Evolutionary conservation across 2,113 vertebrate genomes (phyloP), one percentile per base, ranked within the genome.

Genomic region (Phasianus colchicus): DNA sequence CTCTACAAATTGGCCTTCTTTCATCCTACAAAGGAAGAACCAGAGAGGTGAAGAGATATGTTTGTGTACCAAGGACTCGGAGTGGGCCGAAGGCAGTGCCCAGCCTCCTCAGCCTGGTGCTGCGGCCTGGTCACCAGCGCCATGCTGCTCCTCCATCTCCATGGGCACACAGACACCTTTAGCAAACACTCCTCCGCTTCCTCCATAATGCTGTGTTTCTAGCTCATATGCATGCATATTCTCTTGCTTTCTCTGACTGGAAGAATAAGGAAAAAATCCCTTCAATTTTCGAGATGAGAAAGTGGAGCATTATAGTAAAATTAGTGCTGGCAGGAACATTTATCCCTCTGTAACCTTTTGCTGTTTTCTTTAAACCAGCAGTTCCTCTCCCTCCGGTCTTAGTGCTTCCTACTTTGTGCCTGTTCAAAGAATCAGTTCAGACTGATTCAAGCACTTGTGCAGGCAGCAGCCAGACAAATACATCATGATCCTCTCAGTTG

Each of bases 381-480:
- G 47, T 75, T 89, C 88, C 60, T 88, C 79, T 94, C 67, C 72
- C 66, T 95, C 54, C 42, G 73, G 50, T 63, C 6, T 5, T 13
- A n/a, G 75, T 74, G 71, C 95, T 80, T 87, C 47, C 29, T 20
- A 78, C 58, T 85, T 85, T 17, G 6, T 67, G 82, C 45, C 58
- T 85, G 7, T 93, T 88, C 78, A 92, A 92, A 95, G 74, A 66
- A 76, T 91, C 71, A 34, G 74, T 70, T 95, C 90, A 85, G 78
- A 55, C 64, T 74, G 78, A 87, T 80, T 89, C n/a, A 74, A 91
- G 42, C 79, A 61, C 77, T 90, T 95, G 43, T 79, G 38, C 75
- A 86, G 85, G 82, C 79, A 81, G 85, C 50, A 0, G 0, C 74
- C 61, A 70, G 25, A 71, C 73, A 83, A 95, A 88, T 86, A 32